Conservation (phyloP, 2,888 invertebrate genomes). For the Andrena bicolor region DNA sequence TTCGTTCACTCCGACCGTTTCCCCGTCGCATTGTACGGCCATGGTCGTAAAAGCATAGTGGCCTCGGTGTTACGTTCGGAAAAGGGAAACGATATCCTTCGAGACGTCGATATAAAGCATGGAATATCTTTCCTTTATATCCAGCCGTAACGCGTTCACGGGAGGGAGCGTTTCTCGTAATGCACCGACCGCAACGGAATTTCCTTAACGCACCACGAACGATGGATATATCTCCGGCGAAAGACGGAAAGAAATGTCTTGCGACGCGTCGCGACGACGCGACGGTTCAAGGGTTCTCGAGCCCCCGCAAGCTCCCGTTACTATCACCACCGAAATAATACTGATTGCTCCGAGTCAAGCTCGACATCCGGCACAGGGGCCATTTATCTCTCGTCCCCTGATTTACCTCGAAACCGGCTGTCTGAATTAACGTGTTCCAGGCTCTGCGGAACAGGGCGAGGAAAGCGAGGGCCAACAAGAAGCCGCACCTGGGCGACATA, state of each 20-base stretch:
- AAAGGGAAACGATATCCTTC: slow-evolving; percentile 25
- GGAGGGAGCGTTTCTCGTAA: slow-evolving; percentile 3
- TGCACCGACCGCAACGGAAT: slow-evolving; percentile 41
- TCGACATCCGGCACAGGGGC: background rate
- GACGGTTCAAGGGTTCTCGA: background rate
- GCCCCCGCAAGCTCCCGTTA: too few relatives aligned
- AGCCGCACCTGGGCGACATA: slow-evolving; percentile 91
- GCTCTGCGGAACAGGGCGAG: slow-evolving; percentile 94
- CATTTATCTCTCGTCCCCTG: slow-evolving; percentile 29
- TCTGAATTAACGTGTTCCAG: slow-evolving; percentile 85
- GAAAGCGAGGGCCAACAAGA: slow-evolving; percentile 92
- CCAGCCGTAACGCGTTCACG: background rate
- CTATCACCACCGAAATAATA: too few relatives aligned
- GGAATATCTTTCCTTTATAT: slow-evolving; percentile 28
- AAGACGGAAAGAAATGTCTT: background rate
- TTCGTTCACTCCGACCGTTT: slow-evolving; percentile 1
- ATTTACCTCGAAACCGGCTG: slow-evolving; percentile 47
- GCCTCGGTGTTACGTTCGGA: background rate
- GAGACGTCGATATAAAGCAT: slow-evolving; percentile 19
- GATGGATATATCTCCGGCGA: background rate
- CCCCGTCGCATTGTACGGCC: background rate
- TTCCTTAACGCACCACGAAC: slow-evolving; percentile 23
- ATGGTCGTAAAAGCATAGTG: slow-evolving; percentile 15
- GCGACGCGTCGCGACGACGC: slow-evolving; percentile 26
- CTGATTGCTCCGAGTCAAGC: too few relatives aligned